Evolutionary conservation across 1,140 invertebrate genomes (phyloP).

Genomic region (Lordiphosa clarofinis): DNA sequence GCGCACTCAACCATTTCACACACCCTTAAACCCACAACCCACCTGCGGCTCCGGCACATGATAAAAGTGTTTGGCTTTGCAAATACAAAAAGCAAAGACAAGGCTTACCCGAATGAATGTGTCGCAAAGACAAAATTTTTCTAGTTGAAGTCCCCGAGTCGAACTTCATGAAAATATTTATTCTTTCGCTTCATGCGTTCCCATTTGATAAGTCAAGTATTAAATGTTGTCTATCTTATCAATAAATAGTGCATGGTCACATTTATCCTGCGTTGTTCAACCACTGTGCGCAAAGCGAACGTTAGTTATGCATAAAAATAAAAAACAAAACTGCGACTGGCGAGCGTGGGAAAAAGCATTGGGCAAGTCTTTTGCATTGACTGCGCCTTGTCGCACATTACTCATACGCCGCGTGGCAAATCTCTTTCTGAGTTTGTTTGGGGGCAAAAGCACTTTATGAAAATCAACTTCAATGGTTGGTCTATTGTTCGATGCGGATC

Average conservation of each 20-base stretch:
- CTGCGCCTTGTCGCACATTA: slow-evolving; percentile 34
- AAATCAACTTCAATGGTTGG: slow-evolving; percentile 31
- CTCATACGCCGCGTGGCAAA: slow-evolving; percentile 54
- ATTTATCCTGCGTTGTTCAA: not conserved
- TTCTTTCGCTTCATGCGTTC: too few species aligned
- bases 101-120: too few species aligned
- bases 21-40: too few species aligned
- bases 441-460: slow-evolving; percentile 34
- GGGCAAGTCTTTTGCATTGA: slow-evolving; percentile 26
- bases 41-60: too few species aligned
- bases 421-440: slow-evolving; percentile 3
- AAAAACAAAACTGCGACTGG: slow-evolving; percentile 29
- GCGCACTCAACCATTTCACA: too few species aligned
- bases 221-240: slow-evolving; percentile 13
- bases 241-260: slow-evolving; percentile 5
- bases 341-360: slow-evolving; percentile 65
- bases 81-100: too few species aligned
- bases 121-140: too few species aligned
- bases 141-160: too few species aligned
- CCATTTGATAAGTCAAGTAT: too few species aligned
- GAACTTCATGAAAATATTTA: too few species aligned
- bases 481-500: slow-evolving; percentile 45
- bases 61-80: too few species aligned
- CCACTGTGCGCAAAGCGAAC: slow-evolving; percentile 44
- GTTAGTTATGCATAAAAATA: slow-evolving; percentile 55